Base-by-base conservation (phyloP, 30 jellyfish, hydroid and myxozoan species). In the Catostylus mosaicus region DNA sequence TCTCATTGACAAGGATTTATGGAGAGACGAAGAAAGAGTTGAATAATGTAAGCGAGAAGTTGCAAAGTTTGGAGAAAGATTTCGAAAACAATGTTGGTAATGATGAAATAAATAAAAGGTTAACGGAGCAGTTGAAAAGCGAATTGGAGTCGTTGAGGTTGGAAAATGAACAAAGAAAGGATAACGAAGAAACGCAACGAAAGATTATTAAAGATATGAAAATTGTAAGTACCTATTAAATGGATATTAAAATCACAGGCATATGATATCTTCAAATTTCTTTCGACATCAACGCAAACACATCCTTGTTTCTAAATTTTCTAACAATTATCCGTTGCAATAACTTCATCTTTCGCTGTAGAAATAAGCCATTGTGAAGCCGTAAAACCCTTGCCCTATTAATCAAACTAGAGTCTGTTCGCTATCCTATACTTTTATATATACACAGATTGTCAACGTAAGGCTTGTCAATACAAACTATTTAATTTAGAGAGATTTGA, bases 21-120 rank as follows among this genome's bases (percentile, higher is more conserved):
- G 92, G 83, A n/a, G 86, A 82, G 20, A 72, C 85, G 31, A 82
- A 62, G 46, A 70, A 68, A n/a, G 77, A 56, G 34, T 35, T 82
- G 1, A 75, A 24, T 27, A 75, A 56, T 31, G 80, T 30, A 26
- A 82, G 27, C 10, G 70, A 54, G 54, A 72, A 68, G 23, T 24
- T 54, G 79, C 69, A 33, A 45, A 38, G 26, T 18, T 45, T 82
- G 7, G 76, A 60, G n/a, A 48, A 69, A 23, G 85, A 57, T 56
- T 45, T 30, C 34, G 90, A 48, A 20, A 30, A 34, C 37, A 74
- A 59, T 8, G 61, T 61, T 0, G 92, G 59, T 20, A 40, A 51
- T 37, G 31, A 77, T 4, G 82, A 82, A n/a, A 33, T 59, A n/a
- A 57, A 64, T 35, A 70, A 29, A 14, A 32, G 43, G 2, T 26